Percentiles rank a stretch among this genome's conserved stretches.
phyloP scores from a whole-genome alignment of 2,113 vertebrate genomes.

The Felis chaus region DNA sequence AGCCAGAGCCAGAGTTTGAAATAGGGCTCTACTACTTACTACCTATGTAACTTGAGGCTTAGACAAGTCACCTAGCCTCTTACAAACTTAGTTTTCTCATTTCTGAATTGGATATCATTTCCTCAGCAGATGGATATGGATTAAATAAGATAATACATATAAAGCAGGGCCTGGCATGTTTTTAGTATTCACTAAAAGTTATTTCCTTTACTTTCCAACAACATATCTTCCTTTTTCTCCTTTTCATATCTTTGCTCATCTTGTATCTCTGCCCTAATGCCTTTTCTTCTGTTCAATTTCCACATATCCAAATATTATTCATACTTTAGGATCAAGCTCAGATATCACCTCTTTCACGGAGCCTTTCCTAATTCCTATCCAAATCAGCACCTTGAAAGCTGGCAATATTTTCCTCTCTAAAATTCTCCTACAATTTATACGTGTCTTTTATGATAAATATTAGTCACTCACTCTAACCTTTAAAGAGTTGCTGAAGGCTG shows the following conservation, averaged over 20 bases:
- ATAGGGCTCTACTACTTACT: background rate
- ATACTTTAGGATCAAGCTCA: background rate
- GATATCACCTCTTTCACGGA: background rate
- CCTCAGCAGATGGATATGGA: background rate
- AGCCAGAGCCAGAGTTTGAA: conserved; percentile 41
- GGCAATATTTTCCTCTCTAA: conserved; percentile 25
- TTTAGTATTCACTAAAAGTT: conserved; percentile 20
- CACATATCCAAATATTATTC: background rate
- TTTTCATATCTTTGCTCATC: background rate
- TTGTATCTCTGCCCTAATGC: background rate
- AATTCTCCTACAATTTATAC: conserved; percentile 4
- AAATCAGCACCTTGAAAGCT: conserved; percentile 14
- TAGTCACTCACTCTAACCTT: background rate
- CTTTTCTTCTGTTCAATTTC: conserved; percentile 16
- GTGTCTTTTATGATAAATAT: background rate
- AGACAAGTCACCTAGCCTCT: background rate
- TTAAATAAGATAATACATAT: conserved; percentile 1
- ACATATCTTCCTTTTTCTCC: background rate
- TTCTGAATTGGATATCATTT: background rate
- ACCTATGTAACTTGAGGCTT: background rate
- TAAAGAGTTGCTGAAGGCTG: conserved; percentile 17
- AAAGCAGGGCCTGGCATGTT: background rate
- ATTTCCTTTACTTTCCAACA: conserved; percentile 38
- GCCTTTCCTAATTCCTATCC: background rate
- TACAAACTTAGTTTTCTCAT: conserved; percentile 15